Percentiles rank a stretch among this genome's conserved stretches.
Conservation (phyloP, 2,797 vertebrate genomes). For the Orestias chungarensis region DNA sequence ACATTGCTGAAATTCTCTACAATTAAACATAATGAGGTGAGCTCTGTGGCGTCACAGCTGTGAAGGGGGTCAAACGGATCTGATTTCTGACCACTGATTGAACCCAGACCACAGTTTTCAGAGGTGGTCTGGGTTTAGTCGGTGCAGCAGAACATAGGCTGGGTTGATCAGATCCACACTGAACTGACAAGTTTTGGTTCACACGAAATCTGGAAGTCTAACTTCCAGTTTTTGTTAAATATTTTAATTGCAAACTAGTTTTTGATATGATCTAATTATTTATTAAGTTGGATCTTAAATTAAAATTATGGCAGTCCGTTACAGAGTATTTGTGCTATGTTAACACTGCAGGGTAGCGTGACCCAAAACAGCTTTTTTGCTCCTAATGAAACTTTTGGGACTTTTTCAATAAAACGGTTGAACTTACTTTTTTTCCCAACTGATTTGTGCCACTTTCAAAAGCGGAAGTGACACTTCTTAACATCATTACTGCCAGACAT, state of each 20-base stretch:
- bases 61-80: constrained; percentile 35
- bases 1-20: constrained; percentile 42
- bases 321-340: too few relatives aligned
- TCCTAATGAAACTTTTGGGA: too few relatives aligned
- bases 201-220: too few relatives aligned
- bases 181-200: background rate
- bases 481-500: too few relatives aligned
- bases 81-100: background rate
- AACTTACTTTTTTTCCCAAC: too few relatives aligned
- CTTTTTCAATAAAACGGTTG: too few relatives aligned
- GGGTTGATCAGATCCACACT: constrained; percentile 20
- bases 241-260: too few relatives aligned
- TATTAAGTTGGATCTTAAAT: background rate
- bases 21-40: constrained; percentile 56
- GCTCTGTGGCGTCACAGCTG: constrained; percentile 31
- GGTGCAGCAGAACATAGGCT: background rate
- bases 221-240: too few relatives aligned
- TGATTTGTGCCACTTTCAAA: too few relatives aligned
- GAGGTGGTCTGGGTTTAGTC: background rate
- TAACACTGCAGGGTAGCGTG: too few relatives aligned
- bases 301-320: background rate
- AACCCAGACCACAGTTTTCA: constrained; percentile 8
- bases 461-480: too few relatives aligned
- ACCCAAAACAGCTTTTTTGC: too few relatives aligned
- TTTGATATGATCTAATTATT: background rate